Evolutionary conservation across 2,888 invertebrate species (phyloP).

Genomic region (Zaprionus bogoriensis): DNA sequence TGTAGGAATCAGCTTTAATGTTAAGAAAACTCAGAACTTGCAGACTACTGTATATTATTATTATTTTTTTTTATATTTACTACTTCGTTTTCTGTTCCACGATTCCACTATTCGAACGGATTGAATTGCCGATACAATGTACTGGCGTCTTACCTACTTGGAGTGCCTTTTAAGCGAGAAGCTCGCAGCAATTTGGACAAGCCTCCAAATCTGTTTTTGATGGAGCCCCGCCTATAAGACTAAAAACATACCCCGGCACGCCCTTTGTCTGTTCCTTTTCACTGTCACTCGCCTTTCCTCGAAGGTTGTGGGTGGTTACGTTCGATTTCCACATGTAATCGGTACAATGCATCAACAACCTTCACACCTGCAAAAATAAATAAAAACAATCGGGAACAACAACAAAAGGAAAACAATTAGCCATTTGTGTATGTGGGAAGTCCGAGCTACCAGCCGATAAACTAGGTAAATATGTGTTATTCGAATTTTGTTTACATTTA

Average conservation of each 20-base stretch:
- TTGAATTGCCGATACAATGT: not conserved
- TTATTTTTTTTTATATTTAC: not conserved
- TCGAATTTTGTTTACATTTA: conserved; percentile 46
- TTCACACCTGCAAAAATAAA: conserved; percentile 39
- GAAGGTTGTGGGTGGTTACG: not conserved
- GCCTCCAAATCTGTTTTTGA: not conserved
- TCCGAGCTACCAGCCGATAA: conserved; percentile 47
- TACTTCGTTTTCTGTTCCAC: not conserved
- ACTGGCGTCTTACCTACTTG: not conserved
- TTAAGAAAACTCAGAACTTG: too few relatives aligned
- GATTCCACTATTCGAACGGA: not conserved
- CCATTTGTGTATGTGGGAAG: conserved; percentile 36
- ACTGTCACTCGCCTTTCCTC: not conserved
- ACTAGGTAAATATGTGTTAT: conserved; percentile 55
- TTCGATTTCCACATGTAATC: conserved; percentile 13
- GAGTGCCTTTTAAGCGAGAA: conserved; percentile 2
- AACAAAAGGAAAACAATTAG: conserved; percentile 43
- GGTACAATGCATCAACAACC: conserved; percentile 17
- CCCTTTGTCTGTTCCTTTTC: conserved; percentile 28
- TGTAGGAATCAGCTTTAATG: too few relatives aligned
- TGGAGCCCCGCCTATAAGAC: not conserved
- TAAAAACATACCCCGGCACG: conserved; percentile 10
- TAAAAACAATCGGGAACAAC: not conserved
- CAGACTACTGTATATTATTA: not conserved
- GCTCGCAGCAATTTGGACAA: not conserved